A percentile compares a stretch with the other conserved stretches of the same genome.
Conservation (phyloP, 2,888 invertebrate genomes). For the Argyresthia albistria region DNA sequence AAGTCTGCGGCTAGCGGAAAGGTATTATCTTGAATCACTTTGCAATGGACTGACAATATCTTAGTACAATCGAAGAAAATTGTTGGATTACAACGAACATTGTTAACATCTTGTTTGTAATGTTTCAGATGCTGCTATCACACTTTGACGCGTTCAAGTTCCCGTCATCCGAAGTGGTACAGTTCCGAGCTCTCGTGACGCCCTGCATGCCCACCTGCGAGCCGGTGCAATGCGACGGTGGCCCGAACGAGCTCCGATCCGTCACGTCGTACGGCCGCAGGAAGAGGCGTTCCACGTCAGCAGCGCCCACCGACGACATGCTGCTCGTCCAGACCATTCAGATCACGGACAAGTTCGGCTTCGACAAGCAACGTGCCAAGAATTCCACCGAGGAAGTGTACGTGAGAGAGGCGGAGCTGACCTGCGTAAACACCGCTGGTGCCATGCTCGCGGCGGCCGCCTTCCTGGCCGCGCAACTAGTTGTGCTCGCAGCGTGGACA, state of each 20-base stretch:
- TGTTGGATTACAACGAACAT: neutral
- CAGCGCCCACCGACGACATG: slow-evolving; percentile 80
- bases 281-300: slow-evolving; percentile 79
- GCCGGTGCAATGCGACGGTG: slow-evolving; percentile 92
- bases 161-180: slow-evolving; percentile 94
- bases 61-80: neutral
- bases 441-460: slow-evolving; percentile 88
- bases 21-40: slow-evolving; percentile 54
- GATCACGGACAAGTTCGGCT: slow-evolving; percentile 93
- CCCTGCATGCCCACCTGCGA: slow-evolving; percentile 95
- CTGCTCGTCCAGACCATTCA: slow-evolving; percentile 92
- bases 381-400: slow-evolving; percentile 80
- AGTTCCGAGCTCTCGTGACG: slow-evolving; percentile 95
- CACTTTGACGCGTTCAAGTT: slow-evolving; percentile 98
- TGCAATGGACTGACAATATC: neutral
- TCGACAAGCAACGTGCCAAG: slow-evolving; percentile 78
- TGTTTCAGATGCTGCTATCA: slow-evolving; percentile 83
- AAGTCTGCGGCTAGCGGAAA: slow-evolving; percentile 86
- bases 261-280: slow-evolving; percentile 88
- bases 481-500: slow-evolving; percentile 90
- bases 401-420: slow-evolving; percentile 73
- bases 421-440: slow-evolving; percentile 85
- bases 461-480: slow-evolving; percentile 89
- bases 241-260: slow-evolving; percentile 86
- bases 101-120: slow-evolving; percentile 6